phyloP scores from a whole-genome alignment of 1,140 invertebrate genomes.

The Pachyrhynchus sulphureomaculatus region DNA sequence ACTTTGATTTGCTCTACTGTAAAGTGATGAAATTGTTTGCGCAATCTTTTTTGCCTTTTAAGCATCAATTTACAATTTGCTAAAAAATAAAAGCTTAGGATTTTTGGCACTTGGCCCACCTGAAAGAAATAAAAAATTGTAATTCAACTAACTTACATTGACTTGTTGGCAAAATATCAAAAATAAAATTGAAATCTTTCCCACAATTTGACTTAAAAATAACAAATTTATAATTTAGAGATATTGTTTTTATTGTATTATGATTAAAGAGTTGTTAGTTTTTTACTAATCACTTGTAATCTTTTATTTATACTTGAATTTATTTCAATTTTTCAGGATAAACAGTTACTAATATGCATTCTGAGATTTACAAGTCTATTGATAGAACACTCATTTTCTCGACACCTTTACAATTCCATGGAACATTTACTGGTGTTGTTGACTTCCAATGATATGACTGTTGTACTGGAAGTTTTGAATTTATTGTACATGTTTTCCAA shows the following conservation, averaged over 20 bases:
- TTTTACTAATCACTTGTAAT: too few species aligned
- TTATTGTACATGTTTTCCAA: constrained; percentile 92
- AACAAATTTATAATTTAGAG: too few species aligned
- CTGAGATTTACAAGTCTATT: constrained; percentile 83
- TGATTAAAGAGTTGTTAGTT: too few species aligned
- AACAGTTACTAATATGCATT: constrained; percentile 75
- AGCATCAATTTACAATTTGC: too few species aligned
- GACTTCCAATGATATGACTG: constrained; percentile 82
- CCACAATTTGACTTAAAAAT: too few species aligned
- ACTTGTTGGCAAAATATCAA: neutral
- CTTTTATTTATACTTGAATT: too few species aligned
- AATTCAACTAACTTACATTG: neutral
- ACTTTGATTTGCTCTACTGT: too few species aligned
- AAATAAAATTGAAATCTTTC: neutral
- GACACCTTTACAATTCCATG: constrained; percentile 90
- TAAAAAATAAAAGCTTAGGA: too few species aligned
- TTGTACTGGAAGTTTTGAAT: constrained; percentile 84
- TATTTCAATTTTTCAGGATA: constrained; percentile 58
- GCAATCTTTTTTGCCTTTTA: too few species aligned
- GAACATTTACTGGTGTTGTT: constrained; percentile 83
- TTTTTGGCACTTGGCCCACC: constrained; percentile 7
- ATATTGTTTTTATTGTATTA: too few species aligned
- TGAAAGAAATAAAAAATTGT: constrained; percentile 11
- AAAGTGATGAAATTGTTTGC: too few species aligned
- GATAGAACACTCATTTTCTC: constrained; percentile 89